These are phyloP conservation scores for Mionectes macconnelli DNA, from an alignment of 2,113 vertebrate genomes.

Conservation along the genomic window DNA sequence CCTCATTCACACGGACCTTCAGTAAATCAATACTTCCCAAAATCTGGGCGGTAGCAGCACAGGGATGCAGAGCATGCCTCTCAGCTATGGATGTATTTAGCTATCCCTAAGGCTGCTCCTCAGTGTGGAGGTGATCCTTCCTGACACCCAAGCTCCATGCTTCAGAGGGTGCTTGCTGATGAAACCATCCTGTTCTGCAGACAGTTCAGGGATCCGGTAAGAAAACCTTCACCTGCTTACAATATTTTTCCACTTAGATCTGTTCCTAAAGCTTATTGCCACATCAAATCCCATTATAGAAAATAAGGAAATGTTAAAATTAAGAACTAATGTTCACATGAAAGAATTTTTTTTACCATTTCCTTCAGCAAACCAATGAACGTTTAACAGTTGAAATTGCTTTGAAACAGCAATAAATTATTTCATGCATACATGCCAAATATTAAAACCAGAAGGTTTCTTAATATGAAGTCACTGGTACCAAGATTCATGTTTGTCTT, in stretches of 20 bases:
- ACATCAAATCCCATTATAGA: conserved; percentile 68
- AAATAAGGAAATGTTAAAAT: conserved; percentile 76
- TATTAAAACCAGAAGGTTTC: conserved; percentile 74
- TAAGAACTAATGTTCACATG: conserved; percentile 74
- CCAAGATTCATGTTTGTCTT: conserved; percentile 57
- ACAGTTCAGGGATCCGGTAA: neutral
- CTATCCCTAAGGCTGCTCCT: neutral
- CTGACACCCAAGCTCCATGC: neutral
- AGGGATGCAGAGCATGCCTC: neutral
- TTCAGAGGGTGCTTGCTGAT: neutral
- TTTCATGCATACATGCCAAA: conserved; percentile 68
- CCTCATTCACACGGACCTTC: neutral
- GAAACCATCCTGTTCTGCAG: neutral
- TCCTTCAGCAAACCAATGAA: conserved; percentile 72
- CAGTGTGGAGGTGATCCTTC: neutral
- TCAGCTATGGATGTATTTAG: neutral
- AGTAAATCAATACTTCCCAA: neutral
- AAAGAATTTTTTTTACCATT: conserved; percentile 66
- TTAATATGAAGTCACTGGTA: conserved; percentile 64
- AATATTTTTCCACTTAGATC: conserved; percentile 67
- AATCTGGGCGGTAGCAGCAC: neutral
- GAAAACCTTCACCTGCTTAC: conserved; percentile 61
- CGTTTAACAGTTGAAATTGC: conserved; percentile 68
- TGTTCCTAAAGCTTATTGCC: conserved; percentile 60
- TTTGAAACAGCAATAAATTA: conserved; percentile 75